These are phyloP conservation scores for Glossosoma conforme DNA, from an alignment of 1,140 invertebrate genomes.

Conservation along the genomic window DNA sequence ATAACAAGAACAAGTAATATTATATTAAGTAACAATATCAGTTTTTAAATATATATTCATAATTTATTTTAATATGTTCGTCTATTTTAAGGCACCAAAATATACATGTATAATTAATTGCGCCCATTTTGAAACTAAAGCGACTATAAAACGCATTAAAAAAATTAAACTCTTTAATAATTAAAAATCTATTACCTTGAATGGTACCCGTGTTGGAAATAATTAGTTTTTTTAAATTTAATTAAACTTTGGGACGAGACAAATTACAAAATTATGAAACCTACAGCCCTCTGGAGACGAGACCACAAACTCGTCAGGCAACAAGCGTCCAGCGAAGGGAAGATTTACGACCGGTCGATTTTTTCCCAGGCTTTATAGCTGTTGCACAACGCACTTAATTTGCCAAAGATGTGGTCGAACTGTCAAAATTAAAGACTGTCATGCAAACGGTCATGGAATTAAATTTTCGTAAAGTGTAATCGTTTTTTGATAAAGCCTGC, in stretches of 20 bases:
- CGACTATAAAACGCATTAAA: too few species aligned
- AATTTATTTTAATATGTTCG: not conserved
- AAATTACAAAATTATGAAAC: conserved; percentile 23
- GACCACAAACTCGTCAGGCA: conserved; percentile 2
- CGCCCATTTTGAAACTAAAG: too few species aligned
- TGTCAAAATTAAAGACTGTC: too few species aligned
- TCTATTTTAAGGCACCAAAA: not conserved
- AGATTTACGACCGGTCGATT: not conserved
- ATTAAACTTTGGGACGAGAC: conserved; percentile 13
- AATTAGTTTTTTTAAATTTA: conserved; percentile 16
- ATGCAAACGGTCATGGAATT: too few species aligned
- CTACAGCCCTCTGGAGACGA: conserved; percentile 3
- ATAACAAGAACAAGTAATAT: too few species aligned
- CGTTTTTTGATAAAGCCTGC: too few species aligned
- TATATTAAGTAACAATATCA: not conserved
- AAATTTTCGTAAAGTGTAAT: too few species aligned
- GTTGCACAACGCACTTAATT: conserved; percentile 2
- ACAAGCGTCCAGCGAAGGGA: not conserved
- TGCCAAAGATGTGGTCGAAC: too few species aligned
- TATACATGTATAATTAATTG: not conserved
- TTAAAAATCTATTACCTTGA: too few species aligned
- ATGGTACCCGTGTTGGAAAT: too few species aligned
- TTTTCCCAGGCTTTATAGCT: not conserved
- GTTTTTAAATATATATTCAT: not conserved
- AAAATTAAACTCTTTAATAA: too few species aligned